phyloP scores from a whole-genome alignment of 2,797 vertebrate species.

The Falco concolor region DNA sequence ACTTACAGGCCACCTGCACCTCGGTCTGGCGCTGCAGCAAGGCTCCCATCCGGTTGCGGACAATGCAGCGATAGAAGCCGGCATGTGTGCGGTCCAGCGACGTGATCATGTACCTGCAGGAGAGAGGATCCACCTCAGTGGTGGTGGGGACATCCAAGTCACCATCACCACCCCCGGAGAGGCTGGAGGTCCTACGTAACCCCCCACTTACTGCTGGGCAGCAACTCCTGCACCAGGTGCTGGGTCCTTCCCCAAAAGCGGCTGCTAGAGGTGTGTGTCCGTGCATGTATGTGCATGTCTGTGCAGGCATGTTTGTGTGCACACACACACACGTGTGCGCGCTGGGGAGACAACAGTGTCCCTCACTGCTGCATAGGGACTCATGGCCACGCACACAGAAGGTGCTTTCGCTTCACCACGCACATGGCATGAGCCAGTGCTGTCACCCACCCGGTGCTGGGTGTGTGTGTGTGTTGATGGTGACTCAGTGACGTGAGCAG shows the following conservation, averaged over 20 bases:
- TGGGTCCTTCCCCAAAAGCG: not conserved
- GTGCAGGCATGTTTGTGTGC: accelerated
- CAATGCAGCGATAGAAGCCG: conserved; percentile 94
- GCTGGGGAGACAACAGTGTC: not conserved
- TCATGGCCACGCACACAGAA: accelerated
- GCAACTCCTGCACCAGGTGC: not conserved
- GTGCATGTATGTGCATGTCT: accelerated
- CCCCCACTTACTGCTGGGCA: not conserved
- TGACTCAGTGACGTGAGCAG: accelerated
- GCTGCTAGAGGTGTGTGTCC: not conserved
- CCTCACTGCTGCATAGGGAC: not conserved
- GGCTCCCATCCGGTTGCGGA: conserved; percentile 92
- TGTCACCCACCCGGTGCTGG: accelerated
- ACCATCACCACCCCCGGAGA: not conserved
- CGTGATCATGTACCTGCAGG: conserved; percentile 90
- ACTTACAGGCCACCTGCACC: conserved; percentile 98
- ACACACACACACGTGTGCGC: accelerated
- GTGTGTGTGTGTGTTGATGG: not conserved
- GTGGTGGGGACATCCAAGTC: not conserved
- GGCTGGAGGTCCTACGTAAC: not conserved
- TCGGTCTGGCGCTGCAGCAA: conserved; percentile 92
- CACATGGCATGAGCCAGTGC: accelerated
- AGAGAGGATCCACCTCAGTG: not conserved
- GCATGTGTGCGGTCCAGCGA: conserved; percentile 93
- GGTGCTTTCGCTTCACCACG: not conserved